A percentile compares a stretch with the other conserved stretches of the same genome.
Conservation (phyloP, 2,888 invertebrate species). For the Tipula helvola region DNA sequence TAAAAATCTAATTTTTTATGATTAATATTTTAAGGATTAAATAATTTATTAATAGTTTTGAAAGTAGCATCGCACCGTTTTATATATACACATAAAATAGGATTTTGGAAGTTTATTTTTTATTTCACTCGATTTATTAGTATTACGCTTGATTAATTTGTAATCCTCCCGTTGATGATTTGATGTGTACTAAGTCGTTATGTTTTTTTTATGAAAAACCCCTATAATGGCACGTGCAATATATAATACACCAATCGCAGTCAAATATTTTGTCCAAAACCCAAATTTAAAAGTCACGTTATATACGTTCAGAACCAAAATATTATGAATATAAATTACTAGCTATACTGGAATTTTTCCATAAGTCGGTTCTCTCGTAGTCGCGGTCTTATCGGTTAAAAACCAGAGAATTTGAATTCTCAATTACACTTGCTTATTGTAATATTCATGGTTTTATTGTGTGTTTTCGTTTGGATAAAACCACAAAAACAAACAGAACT, state of each 20-base stretch:
- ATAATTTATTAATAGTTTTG: neutral
- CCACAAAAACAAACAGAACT: neutral
- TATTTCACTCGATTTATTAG: neutral
- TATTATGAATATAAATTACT: neutral
- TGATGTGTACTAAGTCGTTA: neutral
- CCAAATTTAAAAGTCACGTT: neutral
- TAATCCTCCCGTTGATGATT: neutral
- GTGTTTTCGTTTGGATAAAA: neutral
- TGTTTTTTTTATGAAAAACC: too few relatives aligned
- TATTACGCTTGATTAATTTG: neutral
- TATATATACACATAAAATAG: too few relatives aligned
- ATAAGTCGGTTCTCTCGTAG: neutral
- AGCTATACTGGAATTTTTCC: neutral
- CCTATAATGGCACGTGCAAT: neutral
- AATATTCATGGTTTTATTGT: neutral
- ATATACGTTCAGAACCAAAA: neutral
- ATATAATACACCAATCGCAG: neutral
- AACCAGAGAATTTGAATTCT: neutral
- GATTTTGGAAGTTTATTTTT: too few relatives aligned
- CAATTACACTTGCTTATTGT: constrained; percentile 4
- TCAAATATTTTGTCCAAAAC: neutral
- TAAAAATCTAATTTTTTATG: neutral
- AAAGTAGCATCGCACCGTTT: neutral
- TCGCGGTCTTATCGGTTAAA: neutral
- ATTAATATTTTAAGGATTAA: neutral